Conservation (phyloP, 2,113 vertebrate species). For the Anhinga anhinga region DNA sequence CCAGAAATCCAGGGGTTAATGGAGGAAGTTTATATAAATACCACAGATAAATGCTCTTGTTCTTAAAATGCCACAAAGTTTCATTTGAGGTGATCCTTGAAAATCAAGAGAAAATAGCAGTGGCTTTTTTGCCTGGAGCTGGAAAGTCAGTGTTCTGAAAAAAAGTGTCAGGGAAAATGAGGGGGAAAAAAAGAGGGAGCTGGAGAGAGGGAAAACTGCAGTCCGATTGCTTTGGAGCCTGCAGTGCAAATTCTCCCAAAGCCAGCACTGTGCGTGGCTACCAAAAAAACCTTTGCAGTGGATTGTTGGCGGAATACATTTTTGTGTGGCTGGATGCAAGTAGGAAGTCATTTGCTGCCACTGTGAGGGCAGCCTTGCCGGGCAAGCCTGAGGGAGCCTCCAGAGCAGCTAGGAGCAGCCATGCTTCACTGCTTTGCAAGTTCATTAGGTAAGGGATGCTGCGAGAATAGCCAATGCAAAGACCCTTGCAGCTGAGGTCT, state of each 20-base stretch:
- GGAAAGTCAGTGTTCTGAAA: conserved; percentile 66
- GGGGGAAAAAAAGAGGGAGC: background rate
- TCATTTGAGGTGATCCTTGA: conserved; percentile 64
- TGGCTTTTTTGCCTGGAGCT: conserved; percentile 53
- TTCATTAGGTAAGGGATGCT: conserved; percentile 20
- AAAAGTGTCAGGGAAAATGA: conserved; percentile 24
- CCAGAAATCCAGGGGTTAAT: conserved; percentile 33
- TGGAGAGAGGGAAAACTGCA: background rate
- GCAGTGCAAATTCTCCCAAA: background rate
- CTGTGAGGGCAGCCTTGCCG: background rate
- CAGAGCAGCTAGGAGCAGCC: background rate
- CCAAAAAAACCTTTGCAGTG: background rate
- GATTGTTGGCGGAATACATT: background rate
- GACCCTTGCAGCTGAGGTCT: conserved; percentile 38
- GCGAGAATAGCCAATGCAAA: conserved; percentile 6
- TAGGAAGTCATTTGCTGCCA: background rate
- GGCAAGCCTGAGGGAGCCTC: background rate
- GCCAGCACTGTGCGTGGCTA: background rate
- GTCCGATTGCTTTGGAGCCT: background rate
- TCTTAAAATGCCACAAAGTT: conserved; percentile 62
- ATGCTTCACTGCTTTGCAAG: background rate
- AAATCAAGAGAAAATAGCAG: conserved; percentile 57
- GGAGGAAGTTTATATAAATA: conserved; percentile 28
- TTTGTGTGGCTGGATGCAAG: background rate
- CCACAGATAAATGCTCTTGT: conserved; percentile 32